Evolutionary conservation across 2,797 vertebrate genomes (phyloP).

Genomic region (Xenentodon cancila): DNA sequence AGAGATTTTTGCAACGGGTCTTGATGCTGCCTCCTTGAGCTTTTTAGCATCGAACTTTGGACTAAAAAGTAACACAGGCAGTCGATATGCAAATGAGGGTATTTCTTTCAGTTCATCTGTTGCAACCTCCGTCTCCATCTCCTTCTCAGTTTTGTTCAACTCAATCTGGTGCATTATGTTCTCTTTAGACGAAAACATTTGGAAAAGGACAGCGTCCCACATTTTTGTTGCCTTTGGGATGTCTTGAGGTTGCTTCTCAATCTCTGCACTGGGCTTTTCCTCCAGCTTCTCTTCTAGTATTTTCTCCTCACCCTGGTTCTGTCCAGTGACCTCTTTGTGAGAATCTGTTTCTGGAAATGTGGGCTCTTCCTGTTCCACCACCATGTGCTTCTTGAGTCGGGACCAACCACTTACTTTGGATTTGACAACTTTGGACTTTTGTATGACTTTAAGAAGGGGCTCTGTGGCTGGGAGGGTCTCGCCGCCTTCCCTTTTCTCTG

Average conservation of each 20-base stretch:
- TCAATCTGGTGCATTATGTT: constrained; percentile 81
- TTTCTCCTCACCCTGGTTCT: constrained; percentile 41
- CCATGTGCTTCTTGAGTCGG: constrained; percentile 91
- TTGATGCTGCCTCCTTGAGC: constrained; percentile 87
- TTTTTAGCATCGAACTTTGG: constrained; percentile 93
- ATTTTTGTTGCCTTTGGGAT: constrained; percentile 84
- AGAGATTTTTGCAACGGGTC: constrained; percentile 83
- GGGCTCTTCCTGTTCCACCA: constrained; percentile 85
- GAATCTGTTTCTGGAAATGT: constrained; percentile 69
- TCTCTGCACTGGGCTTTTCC: constrained; percentile 4
- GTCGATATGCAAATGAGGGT: constrained; percentile 73
- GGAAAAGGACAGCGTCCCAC: constrained; percentile 95
- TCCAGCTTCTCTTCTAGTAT: constrained; percentile 29
- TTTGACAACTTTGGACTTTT: constrained; percentile 79
- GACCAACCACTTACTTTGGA: constrained; percentile 86
- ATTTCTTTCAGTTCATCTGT: constrained; percentile 61
- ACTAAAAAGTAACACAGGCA: constrained; percentile 90
- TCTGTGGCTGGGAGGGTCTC: constrained; percentile 54
- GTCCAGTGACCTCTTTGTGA: constrained; percentile 48
- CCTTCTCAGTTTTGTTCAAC: constrained; percentile 71
- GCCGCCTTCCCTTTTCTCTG: constrained; percentile 40
- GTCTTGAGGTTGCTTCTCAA: constrained; percentile 43
- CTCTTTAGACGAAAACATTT: constrained; percentile 86
- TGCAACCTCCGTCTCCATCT: constrained; percentile 31
- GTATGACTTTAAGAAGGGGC: constrained; percentile 67